These are phyloP conservation scores for Nephrotoma appendiculata DNA, from an alignment of 2,888 invertebrate genomes.

Conservation along the genomic window DNA sequence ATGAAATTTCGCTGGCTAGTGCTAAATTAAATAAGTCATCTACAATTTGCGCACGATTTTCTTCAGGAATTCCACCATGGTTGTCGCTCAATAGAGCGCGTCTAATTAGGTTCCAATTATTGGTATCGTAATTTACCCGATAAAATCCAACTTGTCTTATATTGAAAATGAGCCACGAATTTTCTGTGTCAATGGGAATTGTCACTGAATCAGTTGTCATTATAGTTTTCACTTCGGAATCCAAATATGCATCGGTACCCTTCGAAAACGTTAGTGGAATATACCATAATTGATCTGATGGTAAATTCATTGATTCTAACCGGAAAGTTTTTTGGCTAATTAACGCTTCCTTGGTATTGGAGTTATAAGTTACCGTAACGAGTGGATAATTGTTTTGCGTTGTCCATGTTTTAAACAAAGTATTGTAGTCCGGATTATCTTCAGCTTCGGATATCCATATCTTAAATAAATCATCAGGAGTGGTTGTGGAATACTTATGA, in stretches of 20 bases:
- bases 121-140: conserved; percentile 48
- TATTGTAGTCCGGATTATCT: conserved; percentile 20
- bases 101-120: conserved; percentile 39
- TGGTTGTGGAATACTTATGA: conserved; percentile 28
- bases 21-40: conserved; percentile 54
- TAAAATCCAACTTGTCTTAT: conserved; percentile 47
- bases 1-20: conserved; percentile 16
- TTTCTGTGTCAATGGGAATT: not conserved
- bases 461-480: conserved; percentile 34
- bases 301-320: conserved; percentile 18
- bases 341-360: not conserved
- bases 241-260: conserved; percentile 17
- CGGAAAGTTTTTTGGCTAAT: conserved; percentile 6
- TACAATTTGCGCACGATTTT: conserved; percentile 65
- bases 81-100: conserved; percentile 32
- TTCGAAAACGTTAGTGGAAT: conserved; percentile 25
- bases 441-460: conserved; percentile 15
- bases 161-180: conserved; percentile 45
- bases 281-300: conserved; percentile 22
- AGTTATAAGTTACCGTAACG: conserved; percentile 31
- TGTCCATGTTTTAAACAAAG: conserved; percentile 35
- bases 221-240: not conserved
- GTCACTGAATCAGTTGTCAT: not conserved
- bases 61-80: conserved; percentile 39
- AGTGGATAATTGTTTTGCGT: conserved; percentile 45